Base-by-base conservation (phyloP, 2,113 vertebrate species). In the Amazona vittata region DNA sequence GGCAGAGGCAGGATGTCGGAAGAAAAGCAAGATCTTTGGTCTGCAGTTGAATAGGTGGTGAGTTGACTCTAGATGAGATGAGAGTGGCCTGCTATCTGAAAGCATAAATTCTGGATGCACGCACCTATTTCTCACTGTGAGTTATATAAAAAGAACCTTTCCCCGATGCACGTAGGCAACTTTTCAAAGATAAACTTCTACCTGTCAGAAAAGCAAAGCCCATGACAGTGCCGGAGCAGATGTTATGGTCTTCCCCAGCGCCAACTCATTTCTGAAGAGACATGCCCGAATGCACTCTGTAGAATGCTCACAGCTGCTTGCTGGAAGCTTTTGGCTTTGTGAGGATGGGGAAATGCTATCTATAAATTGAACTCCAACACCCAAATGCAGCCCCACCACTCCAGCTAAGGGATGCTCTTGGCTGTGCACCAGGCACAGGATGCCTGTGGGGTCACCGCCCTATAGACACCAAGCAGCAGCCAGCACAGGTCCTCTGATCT, bases 141-240 rank as follows among this genome's bases (percentile, higher is more conserved):
- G 52, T 10, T 83, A 29, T 39, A 77, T 11, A 37, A 21, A 70
- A 35, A 17, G 15, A 82, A 41, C 85, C 84, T 88, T 89, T 31
- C 22, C 18, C 70, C 28, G 6, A 29, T 20, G 67, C 89, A 75
- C 86, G 73, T 5, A 68, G 69, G 18, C 70, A 73, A 0, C 33
- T 67, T 60, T 71, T 43, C 52, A 28, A 50, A 59, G 64, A n/a
- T 17, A 52, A 93, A 13, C 83, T 47, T 41, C 18, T 77, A 47
- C 6, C 47, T 95, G 71, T 41, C 43, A 93, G 88, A 55, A 33
- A n/a, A 55, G 52, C 65, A 95, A 79, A 93, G 80, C 84, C 47
- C 67, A 9, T 35, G 84, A 41, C 12, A 12, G 41, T 12, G 44
- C 39, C n/a, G 31, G 92, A 46, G n/a, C 69, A 49, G 59, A 29